Conservation (phyloP, 1,140 invertebrate species). For the Tetragnatha versicolor region DNA sequence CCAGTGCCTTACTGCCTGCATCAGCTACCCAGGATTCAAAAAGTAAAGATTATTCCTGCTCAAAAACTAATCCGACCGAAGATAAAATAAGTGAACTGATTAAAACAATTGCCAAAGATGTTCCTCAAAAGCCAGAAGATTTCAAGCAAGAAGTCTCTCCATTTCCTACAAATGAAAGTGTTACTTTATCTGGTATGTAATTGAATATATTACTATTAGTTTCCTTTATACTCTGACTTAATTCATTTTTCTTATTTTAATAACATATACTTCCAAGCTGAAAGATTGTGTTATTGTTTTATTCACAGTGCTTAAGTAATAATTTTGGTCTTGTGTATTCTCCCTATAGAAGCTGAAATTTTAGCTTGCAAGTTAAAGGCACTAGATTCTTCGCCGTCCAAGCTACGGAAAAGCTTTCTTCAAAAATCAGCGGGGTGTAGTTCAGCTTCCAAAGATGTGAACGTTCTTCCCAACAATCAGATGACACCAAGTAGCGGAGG, state of each 20-base stretch:
- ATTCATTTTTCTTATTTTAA: not conserved
- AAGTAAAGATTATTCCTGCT: constrained; percentile 45
- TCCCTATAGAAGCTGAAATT: constrained; percentile 63
- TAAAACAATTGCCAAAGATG: constrained; percentile 71
- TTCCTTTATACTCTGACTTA: not conserved
- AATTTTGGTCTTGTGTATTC: not conserved
- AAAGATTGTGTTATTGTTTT: too few species aligned
- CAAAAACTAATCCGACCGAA: constrained; percentile 62
- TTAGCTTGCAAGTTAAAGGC: constrained; percentile 64
- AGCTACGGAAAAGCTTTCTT: constrained; percentile 31
- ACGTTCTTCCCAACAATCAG: constrained; percentile 68
- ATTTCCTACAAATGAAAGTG: constrained; percentile 58
- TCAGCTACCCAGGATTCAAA: constrained; percentile 4
- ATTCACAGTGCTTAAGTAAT: constrained; percentile 40
- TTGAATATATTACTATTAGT: not conserved
- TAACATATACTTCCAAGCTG: not conserved
- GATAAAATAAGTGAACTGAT: constrained; percentile 71
- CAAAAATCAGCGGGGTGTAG: constrained; percentile 13
- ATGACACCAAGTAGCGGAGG: constrained; percentile 64
- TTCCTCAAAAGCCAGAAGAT: constrained; percentile 59
- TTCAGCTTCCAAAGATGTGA: constrained; percentile 58
- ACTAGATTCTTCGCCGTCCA: constrained; percentile 62
- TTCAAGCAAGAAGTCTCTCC: constrained; percentile 11
- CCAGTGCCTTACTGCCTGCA: constrained; percentile 6
- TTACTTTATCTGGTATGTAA: constrained; percentile 58